A percentile compares a stretch with the other conserved stretches of the same genome.
These are phyloP conservation scores for Penaeus indicus DNA, from an alignment of 1,140 invertebrate genomes.

Conservation along the genomic window DNA sequence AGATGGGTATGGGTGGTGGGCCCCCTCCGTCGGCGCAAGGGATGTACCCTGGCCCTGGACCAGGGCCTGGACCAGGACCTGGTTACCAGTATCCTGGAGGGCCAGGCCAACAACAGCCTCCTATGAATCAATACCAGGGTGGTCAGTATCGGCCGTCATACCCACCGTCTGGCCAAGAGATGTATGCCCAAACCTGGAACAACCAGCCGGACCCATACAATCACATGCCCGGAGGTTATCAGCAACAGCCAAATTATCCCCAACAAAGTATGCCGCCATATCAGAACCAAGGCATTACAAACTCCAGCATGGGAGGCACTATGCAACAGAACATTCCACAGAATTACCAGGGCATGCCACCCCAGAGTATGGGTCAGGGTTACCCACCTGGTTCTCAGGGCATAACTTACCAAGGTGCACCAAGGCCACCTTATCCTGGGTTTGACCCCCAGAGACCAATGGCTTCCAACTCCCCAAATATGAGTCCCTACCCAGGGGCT, in stretches of 20 bases:
- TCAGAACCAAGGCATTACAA: constrained; percentile 43
- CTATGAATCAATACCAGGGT: constrained; percentile 57
- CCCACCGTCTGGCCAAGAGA: constrained; percentile 50
- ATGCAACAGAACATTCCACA: constrained; percentile 66
- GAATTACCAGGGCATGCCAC: constrained; percentile 61
- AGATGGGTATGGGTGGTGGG: constrained; percentile 47
- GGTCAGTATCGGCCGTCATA: constrained; percentile 54
- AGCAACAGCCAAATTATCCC: constrained; percentile 45
- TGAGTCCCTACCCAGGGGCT: constrained; percentile 51
- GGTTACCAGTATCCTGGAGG: constrained; percentile 59
- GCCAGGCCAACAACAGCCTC: constrained; percentile 50
- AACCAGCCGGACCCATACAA: constrained; percentile 50
- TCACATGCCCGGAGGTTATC: constrained; percentile 45
- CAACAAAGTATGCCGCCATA: constrained; percentile 42
- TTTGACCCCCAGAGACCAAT: constrained; percentile 65
- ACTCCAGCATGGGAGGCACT: constrained; percentile 40
- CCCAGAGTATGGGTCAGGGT: constrained; percentile 57
- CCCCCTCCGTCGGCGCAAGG: constrained; percentile 44
- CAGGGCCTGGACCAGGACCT: constrained; percentile 46
- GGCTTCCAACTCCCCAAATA: constrained; percentile 61
- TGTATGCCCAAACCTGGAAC: constrained; percentile 57
- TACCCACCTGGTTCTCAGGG: constrained; percentile 62
- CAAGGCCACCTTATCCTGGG: constrained; percentile 62
- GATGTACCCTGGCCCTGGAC: constrained; percentile 47
- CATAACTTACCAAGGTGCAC: constrained; percentile 49